phyloP scores from a whole-genome alignment of 2,113 vertebrate species.

The Gymnogyps californianus region DNA sequence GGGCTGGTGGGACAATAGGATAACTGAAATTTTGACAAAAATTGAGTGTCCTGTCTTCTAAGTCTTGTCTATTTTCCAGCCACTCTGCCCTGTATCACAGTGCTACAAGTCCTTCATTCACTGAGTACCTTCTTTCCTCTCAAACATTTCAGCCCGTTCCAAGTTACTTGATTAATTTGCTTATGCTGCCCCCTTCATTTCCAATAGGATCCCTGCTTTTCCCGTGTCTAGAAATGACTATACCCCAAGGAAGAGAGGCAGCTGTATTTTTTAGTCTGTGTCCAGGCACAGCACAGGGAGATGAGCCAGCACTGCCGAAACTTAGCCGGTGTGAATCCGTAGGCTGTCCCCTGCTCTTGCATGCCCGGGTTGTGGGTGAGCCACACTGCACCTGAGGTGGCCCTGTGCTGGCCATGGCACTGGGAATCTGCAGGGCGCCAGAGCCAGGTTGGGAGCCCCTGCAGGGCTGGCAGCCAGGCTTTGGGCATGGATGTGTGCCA shows the following conservation, averaged over 20 bases:
- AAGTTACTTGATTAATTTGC: constrained; percentile 29
- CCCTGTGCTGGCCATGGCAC: neutral
- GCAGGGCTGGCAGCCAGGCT: neutral
- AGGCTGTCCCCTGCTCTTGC: neutral
- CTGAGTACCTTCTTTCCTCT: neutral
- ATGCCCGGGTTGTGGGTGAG: neutral
- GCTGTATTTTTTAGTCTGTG: neutral
- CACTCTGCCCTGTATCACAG: neutral
- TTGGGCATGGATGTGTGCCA: neutral
- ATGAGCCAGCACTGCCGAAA: neutral
- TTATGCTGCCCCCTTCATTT: constrained; percentile 52
- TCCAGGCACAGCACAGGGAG: neutral
- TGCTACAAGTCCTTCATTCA: neutral
- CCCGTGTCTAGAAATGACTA: neutral
- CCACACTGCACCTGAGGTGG: fast-evolving
- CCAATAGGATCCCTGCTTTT: neutral
- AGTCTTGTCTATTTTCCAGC: neutral
- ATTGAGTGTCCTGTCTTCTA: neutral
- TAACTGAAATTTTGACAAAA: neutral
- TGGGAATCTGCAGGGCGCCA: neutral
- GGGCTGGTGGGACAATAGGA: neutral
- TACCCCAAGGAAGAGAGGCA: neutral
- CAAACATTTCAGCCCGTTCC: neutral
- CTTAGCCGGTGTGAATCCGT: neutral
- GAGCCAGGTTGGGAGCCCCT: neutral